A percentile compares a stretch with the other conserved stretches of the same genome.
Evolutionary conservation across 2,888 invertebrate species (phyloP).

Genomic region (Hofmannophila pseudospretella): DNA sequence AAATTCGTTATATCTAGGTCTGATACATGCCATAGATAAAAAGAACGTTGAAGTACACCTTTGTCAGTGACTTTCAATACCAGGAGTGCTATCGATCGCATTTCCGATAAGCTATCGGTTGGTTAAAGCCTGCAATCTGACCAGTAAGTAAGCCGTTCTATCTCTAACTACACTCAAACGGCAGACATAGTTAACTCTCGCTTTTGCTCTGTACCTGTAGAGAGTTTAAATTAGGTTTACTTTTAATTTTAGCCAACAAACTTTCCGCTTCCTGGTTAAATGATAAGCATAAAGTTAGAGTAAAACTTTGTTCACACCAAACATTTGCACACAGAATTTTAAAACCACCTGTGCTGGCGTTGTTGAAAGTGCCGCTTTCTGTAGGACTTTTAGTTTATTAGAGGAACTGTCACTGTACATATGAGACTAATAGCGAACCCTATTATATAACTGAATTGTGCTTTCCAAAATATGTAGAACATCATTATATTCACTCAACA

Average conservation of each 20-base stretch:
- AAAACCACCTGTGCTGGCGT: no score
- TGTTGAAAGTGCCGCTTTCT: no score
- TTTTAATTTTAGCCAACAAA: slow-evolving; percentile 5
- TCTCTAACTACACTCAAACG: slow-evolving; percentile 38
- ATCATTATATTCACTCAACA: no score
- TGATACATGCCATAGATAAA: no score
- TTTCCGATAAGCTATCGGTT: slow-evolving; percentile 56
- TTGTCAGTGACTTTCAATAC: slow-evolving; percentile 7
- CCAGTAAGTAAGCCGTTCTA: slow-evolving; percentile 60
- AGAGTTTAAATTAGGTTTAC: slow-evolving; percentile 1
- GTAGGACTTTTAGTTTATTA: no score
- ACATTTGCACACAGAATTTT: no score
- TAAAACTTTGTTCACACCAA: no score
- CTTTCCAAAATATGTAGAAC: no score
- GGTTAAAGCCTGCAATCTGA: slow-evolving; percentile 32
- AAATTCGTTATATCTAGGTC: no score
- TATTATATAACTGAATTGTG: no score
- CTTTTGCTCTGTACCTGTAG: slow-evolving; percentile 26
- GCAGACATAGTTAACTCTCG: slow-evolving; percentile 34
- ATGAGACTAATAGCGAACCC: no score
- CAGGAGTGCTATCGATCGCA: slow-evolving; percentile 59
- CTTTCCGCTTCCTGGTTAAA: neutral
- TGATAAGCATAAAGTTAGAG: neutral
- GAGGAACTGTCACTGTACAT: no score
- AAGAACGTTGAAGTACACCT: neutral